These are phyloP conservation scores for Micrastur ruficollis DNA, from an alignment of 2,797 vertebrate genomes.

Conservation along the genomic window DNA sequence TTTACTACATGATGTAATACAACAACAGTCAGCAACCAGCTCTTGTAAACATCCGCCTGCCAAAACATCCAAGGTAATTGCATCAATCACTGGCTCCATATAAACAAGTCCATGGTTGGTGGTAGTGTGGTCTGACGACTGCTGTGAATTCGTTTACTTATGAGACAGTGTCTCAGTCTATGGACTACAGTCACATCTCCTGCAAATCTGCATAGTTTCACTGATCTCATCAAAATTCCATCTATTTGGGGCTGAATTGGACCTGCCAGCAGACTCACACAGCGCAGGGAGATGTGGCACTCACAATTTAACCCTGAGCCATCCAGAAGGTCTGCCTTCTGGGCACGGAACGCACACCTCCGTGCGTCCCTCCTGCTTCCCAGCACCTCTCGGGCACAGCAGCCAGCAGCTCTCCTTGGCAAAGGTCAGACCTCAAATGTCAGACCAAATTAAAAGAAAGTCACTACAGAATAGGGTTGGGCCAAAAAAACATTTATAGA, in stretches of 20 bases:
- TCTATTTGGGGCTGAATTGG: neutral
- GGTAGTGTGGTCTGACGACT: fast-evolving
- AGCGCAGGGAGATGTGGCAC: fast-evolving
- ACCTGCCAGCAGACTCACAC: neutral
- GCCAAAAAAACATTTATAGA: neutral
- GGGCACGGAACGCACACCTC: no score
- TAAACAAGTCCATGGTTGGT: neutral
- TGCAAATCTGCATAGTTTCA: neutral
- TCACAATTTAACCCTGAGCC: neutral
- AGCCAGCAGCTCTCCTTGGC: neutral
- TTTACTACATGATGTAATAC: neutral
- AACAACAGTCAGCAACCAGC: neutral
- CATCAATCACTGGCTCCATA: neutral
- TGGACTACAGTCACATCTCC: neutral
- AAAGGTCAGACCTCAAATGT: neutral
- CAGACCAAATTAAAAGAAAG: neutral
- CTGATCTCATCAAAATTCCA: neutral
- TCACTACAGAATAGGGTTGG: neutral
- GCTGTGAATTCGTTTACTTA: neutral
- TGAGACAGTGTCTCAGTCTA: neutral
- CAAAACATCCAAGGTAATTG: neutral
- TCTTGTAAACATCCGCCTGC: neutral
- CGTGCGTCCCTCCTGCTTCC: neutral
- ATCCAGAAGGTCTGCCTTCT: neutral
- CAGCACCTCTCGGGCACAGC: neutral